Conservation (phyloP, 35 echinoderm and acorn worm genomes). For the Diadema setosum region DNA sequence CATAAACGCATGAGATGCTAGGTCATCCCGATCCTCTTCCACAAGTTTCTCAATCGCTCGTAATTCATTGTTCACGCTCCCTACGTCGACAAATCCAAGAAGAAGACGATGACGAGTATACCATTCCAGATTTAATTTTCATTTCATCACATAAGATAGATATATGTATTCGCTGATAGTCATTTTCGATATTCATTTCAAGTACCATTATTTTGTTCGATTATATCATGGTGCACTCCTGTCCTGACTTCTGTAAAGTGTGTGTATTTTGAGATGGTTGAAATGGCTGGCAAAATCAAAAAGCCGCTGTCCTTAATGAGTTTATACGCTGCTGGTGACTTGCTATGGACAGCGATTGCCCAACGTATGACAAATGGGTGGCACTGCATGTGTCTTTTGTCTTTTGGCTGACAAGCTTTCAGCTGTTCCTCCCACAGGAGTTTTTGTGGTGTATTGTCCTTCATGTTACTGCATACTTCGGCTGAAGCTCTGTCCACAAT, state of each 20-base stretch:
- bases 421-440: conserved; percentile 47
- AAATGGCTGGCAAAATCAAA: background rate
- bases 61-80: background rate
- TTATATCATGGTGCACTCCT: background rate
- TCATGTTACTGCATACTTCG: background rate
- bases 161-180: background rate
- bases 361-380: conserved; percentile 43
- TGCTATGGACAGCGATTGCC: conserved; percentile 27
- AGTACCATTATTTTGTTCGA: background rate
- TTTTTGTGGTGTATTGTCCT: background rate
- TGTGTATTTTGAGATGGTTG: background rate
- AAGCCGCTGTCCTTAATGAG: conserved; percentile 13
- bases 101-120: background rate
- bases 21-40: background rate
- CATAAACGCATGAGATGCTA: background rate
- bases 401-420: background rate
- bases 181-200: background rate
- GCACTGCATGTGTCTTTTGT: conserved; percentile 21
- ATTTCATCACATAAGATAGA: background rate
- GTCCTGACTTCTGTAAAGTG: background rate
- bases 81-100: background rate
- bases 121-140: background rate
- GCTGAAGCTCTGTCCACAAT: background rate
- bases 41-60: background rate
- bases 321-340: conserved; percentile 42